Evolutionary conservation across 2,113 vertebrate genomes (phyloP), one percentile per base, ranked within the genome.

Genomic region (Osmerus mordax): DNA sequence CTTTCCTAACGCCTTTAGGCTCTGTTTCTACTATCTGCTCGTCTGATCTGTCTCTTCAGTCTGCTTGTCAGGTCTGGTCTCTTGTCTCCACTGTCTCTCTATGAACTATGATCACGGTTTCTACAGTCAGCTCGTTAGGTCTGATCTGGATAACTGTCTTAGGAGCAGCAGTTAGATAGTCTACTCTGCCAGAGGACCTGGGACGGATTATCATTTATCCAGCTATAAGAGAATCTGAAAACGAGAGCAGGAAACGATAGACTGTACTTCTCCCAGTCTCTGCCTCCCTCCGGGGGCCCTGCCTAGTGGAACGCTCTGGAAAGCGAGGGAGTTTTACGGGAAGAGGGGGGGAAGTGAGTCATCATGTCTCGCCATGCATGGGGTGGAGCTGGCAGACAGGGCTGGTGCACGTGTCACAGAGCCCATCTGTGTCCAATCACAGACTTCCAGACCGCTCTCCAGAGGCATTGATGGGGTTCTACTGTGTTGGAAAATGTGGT

Each of bases 331-430:
- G 80, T 83, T 82, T 81, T 78, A 81, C 14, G 19, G 69, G 61
- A 84, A 82, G 72, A 72, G 73, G 75, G 81, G 70, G 79, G 72
- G 53, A 84, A 84, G 75, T 90, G 82, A 89, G 74, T 90, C 86
- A 87, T 86, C 82, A 61, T 62, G 62, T 75, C 71, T 80, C 74
- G 69, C 71, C 72, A 69, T 76, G 76, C 74, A 64, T 72, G 41
- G 41, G 79, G 72, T 64, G 18, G 74, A 78, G 71, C 67, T 59
- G 67, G 29, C 54, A 56, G 54, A 71, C 76, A 83, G 78, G 75
- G 63, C 8, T 71, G 65, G 82, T 72, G 70, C 69, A 72, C 16
- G 62, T 18, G 70, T 59, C 36, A 68, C 32, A 56, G 64, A 71
- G 72, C 70, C 72, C 61, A 4, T 81, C 66, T 78, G n/a, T 63